Conservation (phyloP, 2,797 vertebrate genomes). For the Neosilurus hyrtlii region DNA sequence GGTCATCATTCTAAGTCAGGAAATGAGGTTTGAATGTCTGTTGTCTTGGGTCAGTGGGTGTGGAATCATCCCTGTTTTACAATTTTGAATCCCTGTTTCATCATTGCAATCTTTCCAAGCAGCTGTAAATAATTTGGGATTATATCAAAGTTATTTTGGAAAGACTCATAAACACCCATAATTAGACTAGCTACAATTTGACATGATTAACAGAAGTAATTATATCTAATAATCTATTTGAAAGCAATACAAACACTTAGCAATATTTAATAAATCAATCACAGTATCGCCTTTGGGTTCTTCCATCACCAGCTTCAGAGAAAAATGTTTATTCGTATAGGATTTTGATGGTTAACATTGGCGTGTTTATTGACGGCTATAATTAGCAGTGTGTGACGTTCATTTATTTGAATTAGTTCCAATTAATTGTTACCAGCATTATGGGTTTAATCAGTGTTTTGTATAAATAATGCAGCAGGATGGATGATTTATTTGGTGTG, state of each 20-base stretch:
- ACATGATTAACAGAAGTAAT: not conserved
- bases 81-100: not conserved
- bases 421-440: not conserved
- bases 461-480: constrained; percentile 14
- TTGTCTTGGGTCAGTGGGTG: not conserved
- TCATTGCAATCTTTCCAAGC: not conserved
- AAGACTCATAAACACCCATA: not conserved
- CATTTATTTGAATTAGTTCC: constrained; percentile 39
- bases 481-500: constrained; percentile 5
- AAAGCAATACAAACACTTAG: constrained; percentile 8
- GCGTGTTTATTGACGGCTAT: constrained; percentile 30
- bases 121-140: constrained; percentile 11
- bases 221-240: constrained; percentile 11
- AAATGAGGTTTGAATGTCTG: not conserved
- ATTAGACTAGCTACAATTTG: not conserved
- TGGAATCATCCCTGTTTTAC: not conserved
- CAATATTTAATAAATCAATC: not conserved
- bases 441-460: constrained; percentile 46
- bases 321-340: constrained; percentile 3
- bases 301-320: not conserved
- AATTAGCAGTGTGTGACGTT: constrained; percentile 41
- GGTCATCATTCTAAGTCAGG: too few relatives aligned
- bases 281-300: not conserved
- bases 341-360: not conserved
- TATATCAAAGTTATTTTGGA: not conserved